Percentiles rank a stretch among this genome's conserved stretches.
These are phyloP conservation scores for Petrosia ficiformis DNA, from an alignment of 37 sponge, comb jelly and placozoan genomes.

Conservation along the genomic window DNA sequence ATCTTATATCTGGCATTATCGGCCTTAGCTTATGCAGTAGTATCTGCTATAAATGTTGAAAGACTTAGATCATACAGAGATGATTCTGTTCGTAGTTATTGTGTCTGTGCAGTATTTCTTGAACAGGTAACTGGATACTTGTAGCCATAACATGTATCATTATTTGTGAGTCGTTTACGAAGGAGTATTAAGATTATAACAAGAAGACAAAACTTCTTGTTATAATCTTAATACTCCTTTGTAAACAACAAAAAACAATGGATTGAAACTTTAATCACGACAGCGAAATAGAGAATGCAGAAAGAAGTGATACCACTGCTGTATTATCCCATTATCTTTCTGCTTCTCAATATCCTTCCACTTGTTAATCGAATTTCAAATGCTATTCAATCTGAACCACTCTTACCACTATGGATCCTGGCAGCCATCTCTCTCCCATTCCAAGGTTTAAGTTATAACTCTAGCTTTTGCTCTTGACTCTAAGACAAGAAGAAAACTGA, in stretches of 20 bases:
- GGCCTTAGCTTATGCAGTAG: neutral
- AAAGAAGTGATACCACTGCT: neutral
- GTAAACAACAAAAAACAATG: neutral
- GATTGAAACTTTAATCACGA: neutral
- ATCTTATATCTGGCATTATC: slow-evolving; percentile 62
- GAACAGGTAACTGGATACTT: slow-evolving; percentile 5
- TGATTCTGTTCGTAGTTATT: slow-evolving; percentile 5
- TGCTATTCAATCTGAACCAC: neutral
- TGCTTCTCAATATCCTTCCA: neutral
- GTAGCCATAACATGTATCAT: slow-evolving; percentile 19
- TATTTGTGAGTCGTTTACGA: neutral
- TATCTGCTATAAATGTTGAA: too few species aligned
- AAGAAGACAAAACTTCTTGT: neutral
- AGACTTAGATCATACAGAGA: neutral
- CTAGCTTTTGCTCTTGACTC: slow-evolving; percentile 1
- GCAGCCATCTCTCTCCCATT: neutral
- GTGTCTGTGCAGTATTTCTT: slow-evolving; percentile 29
- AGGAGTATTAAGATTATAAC: neutral
- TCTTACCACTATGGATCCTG: neutral
- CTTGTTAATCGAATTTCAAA: neutral
- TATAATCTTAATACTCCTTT: neutral
- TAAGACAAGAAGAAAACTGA: neutral
- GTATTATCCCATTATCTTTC: neutral
- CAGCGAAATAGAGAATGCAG: neutral
- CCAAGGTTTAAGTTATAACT: neutral